Base-by-base conservation (phyloP, 2,888 invertebrate species). In the Nebria brevicollis region DNA sequence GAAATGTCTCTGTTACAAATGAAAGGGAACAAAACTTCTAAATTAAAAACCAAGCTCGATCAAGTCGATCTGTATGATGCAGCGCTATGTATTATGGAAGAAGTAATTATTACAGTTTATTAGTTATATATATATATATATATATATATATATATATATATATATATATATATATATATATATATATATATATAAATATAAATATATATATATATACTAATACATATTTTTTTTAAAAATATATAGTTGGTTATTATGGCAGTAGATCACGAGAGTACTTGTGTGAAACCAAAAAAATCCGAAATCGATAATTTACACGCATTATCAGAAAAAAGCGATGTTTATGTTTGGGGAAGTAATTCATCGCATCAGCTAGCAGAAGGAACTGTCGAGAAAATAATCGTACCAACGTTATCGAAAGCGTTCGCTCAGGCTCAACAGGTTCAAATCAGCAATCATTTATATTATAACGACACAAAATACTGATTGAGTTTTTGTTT, bases 311-410 rank as follows among this genome's bases (percentile, higher is more conserved):
- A 75, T 66, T 20, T 72, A 65, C 70, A 75, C 75, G 75, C 64
- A 13, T 13, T 78, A 2, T 54, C 75, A 54, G 89, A 90, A 85
- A 89, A 88, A 82, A 89, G 90, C 83, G 91, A 92, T 85, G 92
- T 92, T 13, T 93, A 90, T 86, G 91, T 93, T 25, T 93, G 93
- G 92, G 93, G 93, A 2, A 93, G 92, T 85, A 93, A 93, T 88
- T 92, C 92, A 5, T 92, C 92, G 6, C 92, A 92, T 86, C 93
- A 93, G 85, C 86, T 93, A 66, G 92, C 92, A 7, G 92, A 93
- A 85, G 92, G 92, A 8, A 90, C 88, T 70, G 90, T 91, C 84
- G 93, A 93, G 85, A 92, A 92, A 86, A 90, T 93, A 64, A 87
- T 92, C 34, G 86, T 91, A 65, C 93, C 93, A 0, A 90, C 91